A percentile compares a stretch with the other conserved stretches of the same genome.
Conservation (phyloP, 2,113 vertebrate species). For the Gallinago undulata region DNA sequence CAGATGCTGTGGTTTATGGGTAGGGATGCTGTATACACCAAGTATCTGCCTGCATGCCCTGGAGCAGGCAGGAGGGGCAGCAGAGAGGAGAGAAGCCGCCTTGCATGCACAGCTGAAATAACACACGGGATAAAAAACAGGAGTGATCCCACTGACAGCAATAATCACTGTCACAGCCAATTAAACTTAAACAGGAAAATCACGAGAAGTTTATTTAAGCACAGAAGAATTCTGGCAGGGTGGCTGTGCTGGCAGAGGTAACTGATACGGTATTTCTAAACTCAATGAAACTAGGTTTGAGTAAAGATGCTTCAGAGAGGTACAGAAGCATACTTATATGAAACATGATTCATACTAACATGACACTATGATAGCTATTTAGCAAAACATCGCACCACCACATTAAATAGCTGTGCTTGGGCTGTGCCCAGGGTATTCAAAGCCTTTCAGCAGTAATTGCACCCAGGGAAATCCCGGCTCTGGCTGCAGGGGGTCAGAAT, state of each 20-base stretch:
- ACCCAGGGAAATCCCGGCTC: accelerated
- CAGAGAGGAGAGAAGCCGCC: background rate
- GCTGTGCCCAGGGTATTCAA: accelerated
- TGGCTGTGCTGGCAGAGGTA: background rate
- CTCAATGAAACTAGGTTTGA: background rate
- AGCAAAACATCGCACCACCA: background rate
- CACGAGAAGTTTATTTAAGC: background rate
- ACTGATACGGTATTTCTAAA: background rate
- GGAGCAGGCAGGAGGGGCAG: background rate
- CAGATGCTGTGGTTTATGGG: accelerated
- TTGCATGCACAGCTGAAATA: background rate
- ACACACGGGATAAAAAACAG: accelerated
- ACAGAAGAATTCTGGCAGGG: too few species aligned
- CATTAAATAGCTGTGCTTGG: background rate
- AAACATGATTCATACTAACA: background rate
- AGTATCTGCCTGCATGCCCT: accelerated
- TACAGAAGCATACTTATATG: too few species aligned
- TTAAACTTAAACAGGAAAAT: background rate
- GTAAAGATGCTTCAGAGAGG: background rate
- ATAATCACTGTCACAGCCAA: background rate
- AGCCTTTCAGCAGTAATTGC: too few species aligned
- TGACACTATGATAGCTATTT: background rate
- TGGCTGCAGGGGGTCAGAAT: background rate
- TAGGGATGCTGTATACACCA: accelerated
- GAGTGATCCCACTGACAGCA: background rate